Evolutionary conservation across 1,140 invertebrate genomes (phyloP), one percentile per base, ranked within the genome.

Genomic region (Drosophila kikkawai): DNA sequence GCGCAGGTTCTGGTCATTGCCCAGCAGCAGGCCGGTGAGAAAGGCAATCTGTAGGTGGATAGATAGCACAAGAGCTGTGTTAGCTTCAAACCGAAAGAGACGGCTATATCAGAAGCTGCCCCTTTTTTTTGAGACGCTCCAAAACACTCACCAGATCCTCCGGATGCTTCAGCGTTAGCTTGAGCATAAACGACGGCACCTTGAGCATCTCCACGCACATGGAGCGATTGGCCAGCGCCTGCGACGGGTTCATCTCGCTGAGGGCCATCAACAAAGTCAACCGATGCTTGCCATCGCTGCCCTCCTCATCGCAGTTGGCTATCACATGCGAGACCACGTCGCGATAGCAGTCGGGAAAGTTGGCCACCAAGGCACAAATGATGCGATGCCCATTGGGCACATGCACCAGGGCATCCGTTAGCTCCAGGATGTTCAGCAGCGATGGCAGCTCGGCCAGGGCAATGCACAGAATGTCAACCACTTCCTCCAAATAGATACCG

Each of bases 381-480:
- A 99, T 96, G 80, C 96, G 95, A 50, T 97, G 95, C 0, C 98
- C 98, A 93, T 98, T 97, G 80, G 97, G 97, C 1, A 99, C 96
- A 93, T 98, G 96, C 5, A 99, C 93, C 7, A 99, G 92, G 1
- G 97, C 97, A 94, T 99, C 98, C 1, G 95, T 94, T 48, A 97
- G 95, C 71, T 98, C 97, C 60, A 96, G 94, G 51, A 98, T 96
- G 34, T 97, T 97, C 2, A 99, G 93, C 7, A 99, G 93, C 51
- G 97, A 96, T 11, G 98, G 98, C 37, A 99, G 93, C 93, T 99
- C 98, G 12, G 97, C 96, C 42, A 98, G 93, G 32, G 97, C 98
- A 80, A 99, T 99, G 92, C 97, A 98, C 15, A 99, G 95, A 0
- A 99, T 97, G 94, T 99, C 98, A 59, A 97, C 96, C 39, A 99